These are phyloP conservation scores for Elaphurus davidianus DNA, from an alignment of 2,113 vertebrate genomes.

Conservation along the genomic window DNA sequence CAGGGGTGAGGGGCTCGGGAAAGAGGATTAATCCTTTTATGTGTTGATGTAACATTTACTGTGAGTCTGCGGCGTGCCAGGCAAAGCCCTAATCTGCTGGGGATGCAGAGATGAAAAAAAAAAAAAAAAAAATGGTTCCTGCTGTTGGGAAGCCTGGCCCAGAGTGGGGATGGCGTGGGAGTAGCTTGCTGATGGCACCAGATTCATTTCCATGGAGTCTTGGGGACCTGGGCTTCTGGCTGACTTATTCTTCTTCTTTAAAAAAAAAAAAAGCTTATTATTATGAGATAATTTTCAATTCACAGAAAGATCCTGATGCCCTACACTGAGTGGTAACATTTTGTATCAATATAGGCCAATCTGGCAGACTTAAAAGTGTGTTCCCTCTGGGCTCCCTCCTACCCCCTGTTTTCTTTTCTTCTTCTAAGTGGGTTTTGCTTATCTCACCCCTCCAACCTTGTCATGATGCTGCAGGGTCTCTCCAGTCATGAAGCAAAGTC, in stretches of 20 bases:
- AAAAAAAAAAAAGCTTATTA: not conserved
- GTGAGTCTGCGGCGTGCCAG: not conserved
- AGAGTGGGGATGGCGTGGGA: not conserved
- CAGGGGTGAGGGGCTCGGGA: not conserved
- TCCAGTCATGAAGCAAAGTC: not conserved
- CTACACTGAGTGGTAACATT: not conserved
- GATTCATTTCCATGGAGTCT: not conserved
- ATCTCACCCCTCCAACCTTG: not conserved
- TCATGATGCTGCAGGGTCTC: not conserved
- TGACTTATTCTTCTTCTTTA: not conserved
- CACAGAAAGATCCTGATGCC: not conserved
- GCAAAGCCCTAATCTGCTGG: not conserved
- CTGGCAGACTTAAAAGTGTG: not conserved
- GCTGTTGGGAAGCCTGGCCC: not conserved
- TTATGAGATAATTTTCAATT: not conserved
- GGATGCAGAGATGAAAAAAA: not conserved
- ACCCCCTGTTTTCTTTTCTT: not conserved
- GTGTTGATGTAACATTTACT: not conserved
- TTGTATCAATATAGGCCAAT: fast-evolving
- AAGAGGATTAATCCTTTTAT: not conserved
- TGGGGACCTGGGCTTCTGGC: not conserved
- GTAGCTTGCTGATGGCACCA: not conserved
- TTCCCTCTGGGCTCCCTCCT: not conserved
- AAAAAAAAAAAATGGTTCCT: not conserved
- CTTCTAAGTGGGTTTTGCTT: not conserved